A percentile compares a stretch with the other conserved stretches of the same genome.
Conservation (phyloP, 2,113 vertebrate genomes). For the Xenus cinereus region DNA sequence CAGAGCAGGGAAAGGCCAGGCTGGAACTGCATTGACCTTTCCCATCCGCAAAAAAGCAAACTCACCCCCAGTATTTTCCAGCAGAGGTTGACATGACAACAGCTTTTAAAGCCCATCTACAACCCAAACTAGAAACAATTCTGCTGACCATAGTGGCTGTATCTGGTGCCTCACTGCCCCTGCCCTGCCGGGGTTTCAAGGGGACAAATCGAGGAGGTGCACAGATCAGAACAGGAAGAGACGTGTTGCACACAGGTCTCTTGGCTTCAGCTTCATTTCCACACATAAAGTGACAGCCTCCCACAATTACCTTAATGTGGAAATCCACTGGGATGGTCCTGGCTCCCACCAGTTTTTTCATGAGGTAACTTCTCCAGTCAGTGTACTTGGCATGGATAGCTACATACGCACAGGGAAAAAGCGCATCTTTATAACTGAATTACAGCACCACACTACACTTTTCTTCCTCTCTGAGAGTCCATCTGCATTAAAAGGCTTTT, state of each 20-base stretch:
- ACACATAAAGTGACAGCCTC: background rate
- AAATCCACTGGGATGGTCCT: slow-evolving; percentile 92
- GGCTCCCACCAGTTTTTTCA: slow-evolving; percentile 88
- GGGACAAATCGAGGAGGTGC: background rate
- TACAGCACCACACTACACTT: background rate
- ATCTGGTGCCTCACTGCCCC: background rate
- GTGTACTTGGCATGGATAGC: slow-evolving; percentile 79
- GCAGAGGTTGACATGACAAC: background rate
- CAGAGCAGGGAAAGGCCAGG: background rate
- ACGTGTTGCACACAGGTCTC: accelerated
- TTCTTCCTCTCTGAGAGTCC: background rate
- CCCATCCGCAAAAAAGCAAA: background rate
- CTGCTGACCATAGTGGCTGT: background rate
- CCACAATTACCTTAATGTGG: slow-evolving; percentile 84
- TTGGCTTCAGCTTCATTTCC: background rate
- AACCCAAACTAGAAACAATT: background rate
- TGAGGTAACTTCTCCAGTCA: slow-evolving; percentile 93
- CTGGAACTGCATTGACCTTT: background rate
- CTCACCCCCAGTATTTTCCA: background rate
- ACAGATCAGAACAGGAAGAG: background rate
- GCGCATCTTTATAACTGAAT: background rate
- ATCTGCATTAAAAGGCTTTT: background rate
- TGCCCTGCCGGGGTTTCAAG: background rate
- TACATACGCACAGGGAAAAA: background rate
- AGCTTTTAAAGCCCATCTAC: background rate